Evolutionary conservation across 2,888 invertebrate genomes (phyloP).

Genomic region (Frankliniella intonsa): DNA sequence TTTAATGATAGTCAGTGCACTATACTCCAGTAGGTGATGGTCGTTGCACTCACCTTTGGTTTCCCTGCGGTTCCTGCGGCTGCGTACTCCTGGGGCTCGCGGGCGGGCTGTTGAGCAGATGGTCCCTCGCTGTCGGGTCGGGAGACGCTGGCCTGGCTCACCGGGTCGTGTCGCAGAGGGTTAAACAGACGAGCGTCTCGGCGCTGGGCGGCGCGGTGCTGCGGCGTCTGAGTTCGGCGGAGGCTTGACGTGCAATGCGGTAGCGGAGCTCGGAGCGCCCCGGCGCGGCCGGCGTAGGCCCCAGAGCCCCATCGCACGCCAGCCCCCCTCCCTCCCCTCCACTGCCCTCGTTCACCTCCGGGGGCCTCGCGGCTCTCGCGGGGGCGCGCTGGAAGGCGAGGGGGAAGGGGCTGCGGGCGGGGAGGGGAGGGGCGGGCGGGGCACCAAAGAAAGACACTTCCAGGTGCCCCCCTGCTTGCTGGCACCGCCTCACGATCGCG

Average conservation of each 20-base stretch:
- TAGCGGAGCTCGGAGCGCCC: neutral
- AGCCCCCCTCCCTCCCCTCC: neutral
- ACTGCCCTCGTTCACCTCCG: neutral
- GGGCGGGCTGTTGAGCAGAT: too few relatives aligned
- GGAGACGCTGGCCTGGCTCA: too few relatives aligned
- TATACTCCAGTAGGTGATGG: too few relatives aligned
- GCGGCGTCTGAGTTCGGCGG: constrained; percentile 21
- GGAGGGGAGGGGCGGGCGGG: neutral
- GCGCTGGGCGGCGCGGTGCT: neutral
- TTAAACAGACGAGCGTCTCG: constrained; percentile 3
- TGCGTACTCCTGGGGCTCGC: too few relatives aligned
- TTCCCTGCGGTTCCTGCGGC: too few relatives aligned
- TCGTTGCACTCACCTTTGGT: too few relatives aligned
- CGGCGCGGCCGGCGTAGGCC: neutral
- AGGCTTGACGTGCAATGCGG: neutral
- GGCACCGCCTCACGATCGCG: too few relatives aligned
- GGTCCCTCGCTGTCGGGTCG: too few relatives aligned
- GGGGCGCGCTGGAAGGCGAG: neutral
- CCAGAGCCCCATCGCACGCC: neutral
- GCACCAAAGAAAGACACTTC: neutral
- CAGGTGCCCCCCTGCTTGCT: neutral
- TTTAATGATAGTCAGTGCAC: too few relatives aligned
- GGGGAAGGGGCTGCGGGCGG: neutral
- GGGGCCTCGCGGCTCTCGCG: neutral
- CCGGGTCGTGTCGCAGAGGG: neutral